These are phyloP conservation scores for Xiphophorus birchmanni DNA, from an alignment of 2,797 vertebrate genomes.

Conservation along the genomic window DNA sequence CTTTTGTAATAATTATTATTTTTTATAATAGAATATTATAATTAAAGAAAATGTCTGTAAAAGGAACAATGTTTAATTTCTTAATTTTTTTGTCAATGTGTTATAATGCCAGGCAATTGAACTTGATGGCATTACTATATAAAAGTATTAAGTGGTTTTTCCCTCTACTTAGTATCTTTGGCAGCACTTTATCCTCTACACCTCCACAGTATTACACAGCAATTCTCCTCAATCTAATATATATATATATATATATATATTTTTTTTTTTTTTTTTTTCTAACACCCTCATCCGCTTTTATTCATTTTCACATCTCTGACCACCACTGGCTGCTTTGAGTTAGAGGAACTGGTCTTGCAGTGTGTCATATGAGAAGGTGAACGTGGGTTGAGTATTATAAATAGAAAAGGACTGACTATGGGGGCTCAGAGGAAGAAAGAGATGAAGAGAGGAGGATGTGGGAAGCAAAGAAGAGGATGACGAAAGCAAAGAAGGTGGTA, in stretches of 20 bases:
- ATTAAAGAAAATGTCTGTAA: neutral
- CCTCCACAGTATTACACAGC: constrained; percentile 2
- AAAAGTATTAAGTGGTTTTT: neutral
- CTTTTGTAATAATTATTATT: neutral
- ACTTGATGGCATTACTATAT: neutral
- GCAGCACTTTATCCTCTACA: neutral
- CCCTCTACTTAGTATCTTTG: neutral
- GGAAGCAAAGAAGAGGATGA: constrained; percentile 48
- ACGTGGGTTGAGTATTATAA: constrained; percentile 74
- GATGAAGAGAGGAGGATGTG: constrained; percentile 50
- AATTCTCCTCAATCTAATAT: constrained; percentile 6
- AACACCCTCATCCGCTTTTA: constrained; percentile 5
- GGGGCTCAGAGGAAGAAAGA: constrained; percentile 28
- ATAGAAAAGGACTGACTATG: constrained; percentile 63
- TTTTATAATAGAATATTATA: neutral
- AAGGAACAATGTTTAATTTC: neutral
- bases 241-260: no score
- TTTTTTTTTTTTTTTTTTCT: constrained; percentile 14
- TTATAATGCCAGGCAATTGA: neutral
- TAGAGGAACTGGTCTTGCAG: constrained; percentile 41
- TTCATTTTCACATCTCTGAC: constrained; percentile 39
- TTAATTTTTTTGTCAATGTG: neutral
- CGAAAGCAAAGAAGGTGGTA: constrained; percentile 52
- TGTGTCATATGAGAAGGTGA: constrained; percentile 64
- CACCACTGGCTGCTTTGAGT: constrained; percentile 34